Evolutionary conservation across 1,140 invertebrate genomes (phyloP), one percentile per base, ranked within the genome.

Genomic region (Papilio dardanus): DNA sequence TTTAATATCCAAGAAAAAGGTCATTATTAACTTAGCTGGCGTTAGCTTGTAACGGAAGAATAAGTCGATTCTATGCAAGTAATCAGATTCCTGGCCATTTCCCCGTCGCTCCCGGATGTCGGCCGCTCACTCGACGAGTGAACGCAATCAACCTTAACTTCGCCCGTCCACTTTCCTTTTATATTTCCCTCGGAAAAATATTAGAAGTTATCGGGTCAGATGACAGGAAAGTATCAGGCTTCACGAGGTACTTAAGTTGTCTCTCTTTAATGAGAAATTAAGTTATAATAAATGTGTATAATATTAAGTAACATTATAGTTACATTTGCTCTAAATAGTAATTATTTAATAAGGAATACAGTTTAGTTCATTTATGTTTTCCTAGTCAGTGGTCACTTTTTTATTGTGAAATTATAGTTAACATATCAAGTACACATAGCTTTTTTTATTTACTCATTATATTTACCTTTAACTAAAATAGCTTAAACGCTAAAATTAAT

Each of bases 111-210:
- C 78, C 83, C 86, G 88, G 86, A 90, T 88, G 83, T 86, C 82
- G 84, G 83, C 88, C 83, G 82, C 82, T 88, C 83, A 83, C 85
- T 86, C 86, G 86, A 85, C 77, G 81, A 83, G 76, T 82, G 82
- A 84, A 85, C 84, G 82, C 80, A 86, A 85, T 86, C 82, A 85
- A 77, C 80, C 80, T 89, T 82, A 81, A 87, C 88, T 85, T 90
- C 84, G 31, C 78, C 76, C 79, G 74, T 77, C 77, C 77, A 76
- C 79, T 79, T 82, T 83, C 79, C 78, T 75, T 77, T 79, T 77
- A 81, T 83, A 84, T 86, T 88, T 81, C 79, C 79, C 77, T 81
- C 74, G 66, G 66, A 33, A 78, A 79, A 75, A 78, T 24, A 75
- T 62, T 62, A 62, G 10, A 62, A 62, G 24, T 28, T 62, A 62